Base-by-base conservation (phyloP, 1,140 invertebrate species). In the Papilio machaon region DNA sequence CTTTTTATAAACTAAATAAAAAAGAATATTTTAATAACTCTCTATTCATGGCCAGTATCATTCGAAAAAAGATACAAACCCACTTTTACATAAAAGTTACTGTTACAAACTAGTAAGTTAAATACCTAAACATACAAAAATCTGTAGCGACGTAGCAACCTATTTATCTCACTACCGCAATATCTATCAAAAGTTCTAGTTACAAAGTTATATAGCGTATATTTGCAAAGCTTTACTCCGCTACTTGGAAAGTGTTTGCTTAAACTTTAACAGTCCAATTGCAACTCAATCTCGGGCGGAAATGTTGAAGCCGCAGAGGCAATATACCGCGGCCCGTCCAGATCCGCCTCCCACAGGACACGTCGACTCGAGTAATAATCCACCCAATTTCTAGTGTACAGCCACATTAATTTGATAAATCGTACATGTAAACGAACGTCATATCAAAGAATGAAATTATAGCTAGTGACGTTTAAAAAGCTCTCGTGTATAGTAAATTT, bases 181-280 rank as follows among this genome's bases (percentile, higher is more conserved):
- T 15, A 70, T 35, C 3, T 35, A 70, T 13, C 11, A 38, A 70
- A 15, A 70, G 23, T 35, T 35, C 64, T 70, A 70, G 11, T 38
- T 70, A 70, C 13, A 70, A 70, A 70, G n/a, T 70, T 70, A 15
- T 35, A 70, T 10, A 35, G 64, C 4, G 13, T 70, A 35, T 30
- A 64, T 70, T 70, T 70, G 30, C 23, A 38, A 30, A 70, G 64
- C 64, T 70, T 35, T 35, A 70, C 64, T 38, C 64, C 30, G 23
- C 23, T 70, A 35, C 64, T 70, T 35, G 23, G 19, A 64, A 64
- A 64, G 60, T 64, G 60, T 64, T 70, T 70, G 64, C 64, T 70
- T 70, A 70, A 70, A 70, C 64, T 70, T 70, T 70, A 70, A 70
- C 30, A 38, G 64, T 70, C 64, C 64, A 35, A 70, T 70, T 38